Base-by-base conservation (phyloP, 2,113 vertebrate genomes). In the Paraplagusia blochii region DNA sequence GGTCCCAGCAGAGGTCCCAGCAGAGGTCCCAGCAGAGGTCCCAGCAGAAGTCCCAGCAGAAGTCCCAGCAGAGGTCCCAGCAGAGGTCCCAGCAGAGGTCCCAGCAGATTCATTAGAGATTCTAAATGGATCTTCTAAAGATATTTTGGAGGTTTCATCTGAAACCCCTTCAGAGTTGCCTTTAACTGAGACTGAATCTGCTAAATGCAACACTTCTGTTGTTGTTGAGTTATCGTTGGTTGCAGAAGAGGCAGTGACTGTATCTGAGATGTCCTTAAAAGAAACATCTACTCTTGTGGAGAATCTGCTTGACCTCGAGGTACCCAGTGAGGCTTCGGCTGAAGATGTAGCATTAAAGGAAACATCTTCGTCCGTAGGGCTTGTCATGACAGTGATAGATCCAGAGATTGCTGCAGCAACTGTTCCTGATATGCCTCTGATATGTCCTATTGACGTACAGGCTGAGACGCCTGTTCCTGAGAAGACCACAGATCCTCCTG, bases 391-490 rank as follows among this genome's bases (percentile, higher is more conserved):
- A 6, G 14, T 81, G 10, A 76, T 82, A 62, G 56, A 80, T 59
- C 1, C 57, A 48, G 48, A 38, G n/a, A 63, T 82, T 45, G 86
- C 85, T 63, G 59, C 47, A 63, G 85, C 81, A 15, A 82, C 81
- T 29, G 55, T 82, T 67, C 85, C 83, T 60, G 58, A 71, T 46
- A 45, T 85, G 69, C 50, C 75, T 38, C 48, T 8, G 16, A 11
- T 63, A 51, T 18, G 55, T 57, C 39, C 57, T 13, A 45, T 34
- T 48, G 35, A 16, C 46, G 55, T 9, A n/a, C 53, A 59, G 36
- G 51, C 13, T 44, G 53, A 65, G 48, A 44, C 69, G 58, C 33
- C 29, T 44, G 18, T 29, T 40, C 18, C 18, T 35, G 59, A 64
- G 46, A 62, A 63, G 10, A 22, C 0, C 36, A 15, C 57, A 13